Evolutionary conservation across 2,797 vertebrate genomes (phyloP).

Genomic region (Perodicticus potto): DNA sequence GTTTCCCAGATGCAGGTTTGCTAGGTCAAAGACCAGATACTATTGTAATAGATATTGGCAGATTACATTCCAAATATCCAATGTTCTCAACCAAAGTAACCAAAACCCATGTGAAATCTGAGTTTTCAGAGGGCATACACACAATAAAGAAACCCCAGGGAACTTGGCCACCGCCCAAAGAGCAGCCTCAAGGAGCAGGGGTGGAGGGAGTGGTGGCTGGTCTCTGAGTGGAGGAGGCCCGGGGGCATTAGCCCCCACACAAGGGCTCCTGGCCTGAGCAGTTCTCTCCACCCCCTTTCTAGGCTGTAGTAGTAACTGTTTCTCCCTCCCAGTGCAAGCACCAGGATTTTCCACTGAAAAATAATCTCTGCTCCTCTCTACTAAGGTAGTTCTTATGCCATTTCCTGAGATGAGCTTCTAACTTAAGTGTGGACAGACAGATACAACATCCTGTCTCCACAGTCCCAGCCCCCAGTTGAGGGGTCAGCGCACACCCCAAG

Average conservation of each 20-base stretch:
- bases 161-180: too few species aligned
- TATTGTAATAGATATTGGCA: neutral
- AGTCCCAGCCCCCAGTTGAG: neutral
- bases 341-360: neutral
- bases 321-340: neutral
- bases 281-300: too few species aligned
- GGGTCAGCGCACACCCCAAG: neutral
- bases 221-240: too few species aligned
- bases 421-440: neutral
- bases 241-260: fast-evolving
- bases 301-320: too few species aligned
- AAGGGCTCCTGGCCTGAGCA: neutral
- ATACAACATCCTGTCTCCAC: neutral
- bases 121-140: neutral
- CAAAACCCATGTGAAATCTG: neutral
- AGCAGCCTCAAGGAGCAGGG: fast-evolving
- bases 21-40: neutral
- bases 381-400: neutral
- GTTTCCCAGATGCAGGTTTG: neutral
- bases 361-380: neutral
- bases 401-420: neutral
- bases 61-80: neutral
- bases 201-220: fast-evolving
- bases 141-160: too few species aligned
- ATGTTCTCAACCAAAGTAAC: neutral